Evolutionary conservation across 2,797 vertebrate genomes (phyloP), one percentile per base, ranked within the genome.

Genomic region (Helicolenus hilgendorfi): DNA sequence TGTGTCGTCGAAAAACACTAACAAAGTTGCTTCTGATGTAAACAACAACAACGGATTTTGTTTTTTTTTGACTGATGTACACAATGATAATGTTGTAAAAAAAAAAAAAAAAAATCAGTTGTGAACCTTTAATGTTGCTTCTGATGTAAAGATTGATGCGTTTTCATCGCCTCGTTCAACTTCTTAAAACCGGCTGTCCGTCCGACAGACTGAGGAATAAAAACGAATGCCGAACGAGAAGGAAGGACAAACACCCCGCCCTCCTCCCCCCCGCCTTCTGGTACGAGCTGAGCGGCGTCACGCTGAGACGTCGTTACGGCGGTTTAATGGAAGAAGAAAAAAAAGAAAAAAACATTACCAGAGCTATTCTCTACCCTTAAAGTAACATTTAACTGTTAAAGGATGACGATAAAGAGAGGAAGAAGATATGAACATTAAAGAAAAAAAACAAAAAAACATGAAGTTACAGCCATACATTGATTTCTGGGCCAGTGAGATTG

Each of bases 401-500:
- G 49, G 84, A 84, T 15, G 62, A 67, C 35, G 45, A 55, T 67
- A 18, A 78, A 62, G 64, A 85, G 84, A 72, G 59, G 77, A 81
- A 58, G 63, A 83, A 77, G 79, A 90, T 82, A 90, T 82, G 62
- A 84, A 90, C 80, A 90, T 74, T 81, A 81, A 82, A 79, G 76
- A 64, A 91, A 72, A 64, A 77, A 81, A 87, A 86, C 87, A 87
- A 81, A 89, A 90, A 89, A 91, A 86, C 77, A 93, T 94, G 96
- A 98, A 97, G 94, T 97, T 95, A 97, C 95, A 98, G 97, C 97
- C 97, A 97, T 98, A 97, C 87, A 80, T 96, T 94, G 92, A 97
- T 96, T 96, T 95, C 95, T 96, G 96, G 96, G 94, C 81, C 93
- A 95, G 94, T 72, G 92, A 94, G 94, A 86, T 35, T 87, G 77